Evolutionary conservation across 1,140 invertebrate genomes (phyloP).

Genomic region (Euura saliciscinereae): DNA sequence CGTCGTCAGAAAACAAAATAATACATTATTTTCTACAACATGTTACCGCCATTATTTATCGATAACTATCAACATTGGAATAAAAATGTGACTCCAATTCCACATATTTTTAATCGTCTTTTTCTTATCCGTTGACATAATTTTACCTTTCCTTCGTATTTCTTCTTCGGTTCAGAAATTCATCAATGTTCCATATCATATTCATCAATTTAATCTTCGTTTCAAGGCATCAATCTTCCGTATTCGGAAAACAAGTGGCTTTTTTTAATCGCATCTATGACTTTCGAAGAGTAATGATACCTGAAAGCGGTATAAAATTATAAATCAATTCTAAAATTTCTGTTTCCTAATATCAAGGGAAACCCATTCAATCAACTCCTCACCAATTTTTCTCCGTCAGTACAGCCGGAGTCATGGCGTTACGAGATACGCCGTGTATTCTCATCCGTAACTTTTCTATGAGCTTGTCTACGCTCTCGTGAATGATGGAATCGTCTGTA

Average conservation of each 20-base stretch:
- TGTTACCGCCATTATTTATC: not conserved
- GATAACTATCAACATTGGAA: slow-evolving; percentile 9
- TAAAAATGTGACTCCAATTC: slow-evolving; percentile 15
- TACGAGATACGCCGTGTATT: slow-evolving; percentile 70
- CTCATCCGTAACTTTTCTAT: slow-evolving; percentile 71
- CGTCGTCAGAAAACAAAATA: slow-evolving; percentile 19
- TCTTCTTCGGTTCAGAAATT: not conserved
- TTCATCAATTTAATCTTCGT: not conserved
- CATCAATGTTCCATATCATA: not conserved
- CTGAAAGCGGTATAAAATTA: slow-evolving; percentile 41
- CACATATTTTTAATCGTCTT: not conserved
- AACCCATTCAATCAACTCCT: slow-evolving; percentile 16
- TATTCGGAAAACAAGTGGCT: slow-evolving; percentile 84
- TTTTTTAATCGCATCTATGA: slow-evolving; percentile 83
- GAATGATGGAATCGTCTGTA: slow-evolving; percentile 66
- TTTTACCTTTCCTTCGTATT: not conserved
- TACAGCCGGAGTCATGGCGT: slow-evolving; percentile 68
- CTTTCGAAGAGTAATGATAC: slow-evolving; percentile 80
- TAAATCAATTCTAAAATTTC: too few species aligned
- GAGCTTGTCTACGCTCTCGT: slow-evolving; percentile 70
- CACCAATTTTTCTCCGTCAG: slow-evolving; percentile 77
- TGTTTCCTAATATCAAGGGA: too few species aligned
- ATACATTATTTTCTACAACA: not conserved
- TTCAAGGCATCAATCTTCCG: slow-evolving; percentile 72
- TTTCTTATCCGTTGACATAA: not conserved